phyloP scores from a whole-genome alignment of 2,888 invertebrate genomes.

The Cantharis lateralis region DNA sequence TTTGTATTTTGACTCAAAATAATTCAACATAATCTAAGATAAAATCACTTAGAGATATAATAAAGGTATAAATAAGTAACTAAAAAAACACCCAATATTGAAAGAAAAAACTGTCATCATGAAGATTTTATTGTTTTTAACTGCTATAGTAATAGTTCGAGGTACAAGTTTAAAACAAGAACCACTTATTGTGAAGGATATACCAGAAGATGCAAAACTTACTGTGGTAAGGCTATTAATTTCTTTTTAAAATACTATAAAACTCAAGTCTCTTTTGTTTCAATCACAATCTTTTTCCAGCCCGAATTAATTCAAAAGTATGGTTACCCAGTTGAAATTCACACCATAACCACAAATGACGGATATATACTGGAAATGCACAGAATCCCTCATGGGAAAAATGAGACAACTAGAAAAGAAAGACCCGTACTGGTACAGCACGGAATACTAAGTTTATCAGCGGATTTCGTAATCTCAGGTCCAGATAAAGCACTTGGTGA shows the following conservation, averaged over 20 bases:
- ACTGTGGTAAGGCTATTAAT: background rate
- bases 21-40: too few relatives aligned
- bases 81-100: too few relatives aligned
- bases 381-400: slow-evolving; percentile 45
- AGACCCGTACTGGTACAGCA: background rate
- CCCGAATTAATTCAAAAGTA: slow-evolving; percentile 42
- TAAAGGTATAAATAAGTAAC: too few relatives aligned
- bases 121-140: too few relatives aligned
- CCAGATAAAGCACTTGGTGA: background rate
- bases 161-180: too few relatives aligned
- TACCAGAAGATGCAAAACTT: background rate
- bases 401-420: background rate
- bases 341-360: slow-evolving; percentile 55
- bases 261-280: too few relatives aligned
- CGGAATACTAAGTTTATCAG: background rate
- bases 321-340: slow-evolving; percentile 52
- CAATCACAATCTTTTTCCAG: background rate
- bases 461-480: background rate
- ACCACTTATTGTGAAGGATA: too few relatives aligned
- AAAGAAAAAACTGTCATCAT: too few relatives aligned
- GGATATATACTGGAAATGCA: slow-evolving; percentile 53
- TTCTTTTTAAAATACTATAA: too few relatives aligned
- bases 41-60: too few relatives aligned
- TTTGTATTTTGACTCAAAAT: too few relatives aligned
- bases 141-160: too few relatives aligned